These are phyloP conservation scores for Gonatopus flavifemur DNA, from an alignment of 1,140 invertebrate genomes.

Conservation along the genomic window DNA sequence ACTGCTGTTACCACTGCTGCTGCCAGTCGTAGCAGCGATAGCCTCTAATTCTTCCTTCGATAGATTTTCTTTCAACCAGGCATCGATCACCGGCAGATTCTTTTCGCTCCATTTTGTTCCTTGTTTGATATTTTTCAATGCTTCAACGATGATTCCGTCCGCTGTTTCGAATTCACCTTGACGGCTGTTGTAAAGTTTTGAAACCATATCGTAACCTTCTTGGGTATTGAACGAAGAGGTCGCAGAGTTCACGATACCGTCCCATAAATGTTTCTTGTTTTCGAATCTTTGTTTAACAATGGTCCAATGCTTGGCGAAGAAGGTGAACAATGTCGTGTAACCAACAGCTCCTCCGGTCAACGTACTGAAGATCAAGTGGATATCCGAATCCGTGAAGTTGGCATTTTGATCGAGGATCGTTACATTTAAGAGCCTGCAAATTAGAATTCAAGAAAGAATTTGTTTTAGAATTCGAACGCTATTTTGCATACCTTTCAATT, in stretches of 20 bases:
- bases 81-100: constrained; percentile 69
- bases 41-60: constrained; percentile 19
- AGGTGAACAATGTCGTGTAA: constrained; percentile 70
- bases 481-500: constrained; percentile 65
- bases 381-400: constrained; percentile 73
- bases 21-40: neutral
- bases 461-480: no score
- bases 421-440: constrained; percentile 63
- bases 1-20: no score
- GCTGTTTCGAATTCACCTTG: constrained; percentile 67
- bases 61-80: constrained; percentile 66
- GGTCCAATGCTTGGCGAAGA: constrained; percentile 68
- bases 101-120: constrained; percentile 70
- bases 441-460: neutral
- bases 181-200: constrained; percentile 61
- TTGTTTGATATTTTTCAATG: constrained; percentile 67
- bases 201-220: constrained; percentile 68
- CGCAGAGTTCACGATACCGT: constrained; percentile 69
- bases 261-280: constrained; percentile 70
- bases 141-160: constrained; percentile 67
- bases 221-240: constrained; percentile 72
- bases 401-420: constrained; percentile 67
- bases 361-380: constrained; percentile 72
- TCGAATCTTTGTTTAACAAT: constrained; percentile 66
- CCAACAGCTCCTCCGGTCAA: constrained; percentile 67